phyloP scores from a whole-genome alignment of 2,113 vertebrate genomes.

The Capreolus pygargus region DNA sequence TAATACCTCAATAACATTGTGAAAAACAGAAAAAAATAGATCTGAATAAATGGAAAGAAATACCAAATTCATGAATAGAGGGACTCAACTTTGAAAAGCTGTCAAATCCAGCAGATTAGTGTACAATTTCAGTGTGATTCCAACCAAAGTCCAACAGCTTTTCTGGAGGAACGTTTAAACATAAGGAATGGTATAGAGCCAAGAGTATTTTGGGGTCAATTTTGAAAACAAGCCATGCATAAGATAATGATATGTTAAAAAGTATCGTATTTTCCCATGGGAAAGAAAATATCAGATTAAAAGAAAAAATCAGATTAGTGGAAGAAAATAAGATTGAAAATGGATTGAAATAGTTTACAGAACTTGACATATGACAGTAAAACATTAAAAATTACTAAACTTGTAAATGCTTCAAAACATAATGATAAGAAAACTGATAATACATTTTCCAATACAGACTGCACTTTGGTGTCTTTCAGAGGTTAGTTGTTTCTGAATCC shows the following conservation, averaged over 20 bases:
- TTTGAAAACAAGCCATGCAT: neutral
- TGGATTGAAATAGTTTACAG: neutral
- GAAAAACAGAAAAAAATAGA: neutral
- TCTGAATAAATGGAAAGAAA: neutral
- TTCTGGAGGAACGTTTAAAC: neutral
- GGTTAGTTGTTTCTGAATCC: neutral
- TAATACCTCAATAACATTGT: neutral
- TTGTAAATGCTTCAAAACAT: neutral
- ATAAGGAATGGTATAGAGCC: neutral
- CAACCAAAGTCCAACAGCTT: neutral
- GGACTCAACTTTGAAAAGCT: neutral
- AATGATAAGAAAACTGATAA: neutral
- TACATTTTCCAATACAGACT: neutral
- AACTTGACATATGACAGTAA: neutral
- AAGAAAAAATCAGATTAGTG: neutral
- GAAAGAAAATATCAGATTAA: neutral
- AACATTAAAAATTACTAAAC: neutral
- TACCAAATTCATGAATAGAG: neutral
- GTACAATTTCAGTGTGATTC: neutral
- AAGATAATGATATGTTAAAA: neutral
- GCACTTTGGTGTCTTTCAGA: neutral
- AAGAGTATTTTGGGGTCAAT: neutral
- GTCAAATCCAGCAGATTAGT: neutral
- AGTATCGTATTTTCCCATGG: neutral
- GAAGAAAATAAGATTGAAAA: neutral